Percentiles rank a stretch among this genome's conserved stretches.
phyloP scores from a whole-genome alignment of 2,113 vertebrate species.

The Coryphaenoides rupestris region DNA sequence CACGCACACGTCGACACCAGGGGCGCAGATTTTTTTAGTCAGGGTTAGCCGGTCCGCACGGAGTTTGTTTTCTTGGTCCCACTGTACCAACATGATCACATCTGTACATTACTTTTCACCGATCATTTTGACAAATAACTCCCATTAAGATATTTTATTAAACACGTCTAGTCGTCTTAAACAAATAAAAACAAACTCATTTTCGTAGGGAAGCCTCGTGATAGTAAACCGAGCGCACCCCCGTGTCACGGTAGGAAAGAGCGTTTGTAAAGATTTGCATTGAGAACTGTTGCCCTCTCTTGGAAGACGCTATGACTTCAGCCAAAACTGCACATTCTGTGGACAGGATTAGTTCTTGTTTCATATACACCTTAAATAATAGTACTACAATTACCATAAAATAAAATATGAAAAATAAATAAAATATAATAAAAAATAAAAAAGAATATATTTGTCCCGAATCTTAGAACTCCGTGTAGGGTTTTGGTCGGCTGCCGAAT shows the following conservation, averaged over 20 bases:
- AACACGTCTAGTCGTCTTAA: background rate
- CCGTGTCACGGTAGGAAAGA: background rate
- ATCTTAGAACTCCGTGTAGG: background rate
- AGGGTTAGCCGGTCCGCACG: background rate
- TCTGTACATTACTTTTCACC: background rate
- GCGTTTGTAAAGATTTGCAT: background rate
- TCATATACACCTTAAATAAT: too few species aligned
- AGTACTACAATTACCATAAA: background rate
- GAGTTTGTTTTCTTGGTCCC: background rate
- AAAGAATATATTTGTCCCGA: background rate
- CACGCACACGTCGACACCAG: background rate
- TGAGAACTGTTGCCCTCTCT: background rate
- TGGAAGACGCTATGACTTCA: background rate
- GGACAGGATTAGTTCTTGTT: too few species aligned
- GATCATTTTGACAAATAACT: background rate
- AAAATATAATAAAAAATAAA: too few species aligned
- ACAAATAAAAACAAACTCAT: background rate
- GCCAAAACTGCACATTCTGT: background rate
- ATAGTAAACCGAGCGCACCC: background rate
- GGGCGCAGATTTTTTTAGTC: background rate
- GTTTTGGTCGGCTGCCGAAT: slow-evolving; percentile 1
- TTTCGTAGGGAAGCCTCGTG: background rate
- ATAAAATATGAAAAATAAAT: background rate
- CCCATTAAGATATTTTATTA: background rate
- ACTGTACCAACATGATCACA: background rate